Evolutionary conservation across 2,113 vertebrate species (phyloP).

Genomic region (Okapia johnstoni): DNA sequence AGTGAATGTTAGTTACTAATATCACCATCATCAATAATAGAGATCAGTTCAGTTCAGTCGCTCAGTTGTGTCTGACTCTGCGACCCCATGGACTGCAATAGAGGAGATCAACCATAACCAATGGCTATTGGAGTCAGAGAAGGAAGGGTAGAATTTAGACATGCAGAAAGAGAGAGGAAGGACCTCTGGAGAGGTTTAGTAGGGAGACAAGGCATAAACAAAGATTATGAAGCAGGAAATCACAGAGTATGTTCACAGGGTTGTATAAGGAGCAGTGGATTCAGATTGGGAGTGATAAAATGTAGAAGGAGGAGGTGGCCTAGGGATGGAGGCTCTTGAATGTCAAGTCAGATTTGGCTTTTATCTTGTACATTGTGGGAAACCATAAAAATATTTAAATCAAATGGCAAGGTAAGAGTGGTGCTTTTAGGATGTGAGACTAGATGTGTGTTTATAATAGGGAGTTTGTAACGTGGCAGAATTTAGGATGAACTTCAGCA

Average conservation of each 20-base stretch:
- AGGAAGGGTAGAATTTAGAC: background rate
- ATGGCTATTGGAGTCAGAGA: background rate
- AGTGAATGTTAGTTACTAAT: background rate
- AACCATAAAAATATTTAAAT: background rate
- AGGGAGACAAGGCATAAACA: background rate
- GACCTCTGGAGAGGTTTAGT: background rate
- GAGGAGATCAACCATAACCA: background rate
- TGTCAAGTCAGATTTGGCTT: background rate
- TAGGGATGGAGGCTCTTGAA: background rate
- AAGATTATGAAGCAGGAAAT: background rate
- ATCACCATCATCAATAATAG: background rate
- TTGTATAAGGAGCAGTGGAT: background rate
- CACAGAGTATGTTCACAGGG: background rate
- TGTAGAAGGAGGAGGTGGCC: background rate
- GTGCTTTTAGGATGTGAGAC: background rate
- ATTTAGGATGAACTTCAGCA: background rate
- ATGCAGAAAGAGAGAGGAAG: background rate
- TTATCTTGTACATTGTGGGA: background rate
- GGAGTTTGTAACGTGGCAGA: background rate
- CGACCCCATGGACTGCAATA: background rate
- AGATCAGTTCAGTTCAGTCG: background rate
- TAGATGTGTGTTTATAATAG: background rate
- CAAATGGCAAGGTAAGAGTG: background rate
- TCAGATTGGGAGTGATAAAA: background rate
- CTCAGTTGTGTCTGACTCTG: background rate